phyloP scores from a whole-genome alignment of 2,113 vertebrate genomes.

The Oncorhynchus gorbuscha region DNA sequence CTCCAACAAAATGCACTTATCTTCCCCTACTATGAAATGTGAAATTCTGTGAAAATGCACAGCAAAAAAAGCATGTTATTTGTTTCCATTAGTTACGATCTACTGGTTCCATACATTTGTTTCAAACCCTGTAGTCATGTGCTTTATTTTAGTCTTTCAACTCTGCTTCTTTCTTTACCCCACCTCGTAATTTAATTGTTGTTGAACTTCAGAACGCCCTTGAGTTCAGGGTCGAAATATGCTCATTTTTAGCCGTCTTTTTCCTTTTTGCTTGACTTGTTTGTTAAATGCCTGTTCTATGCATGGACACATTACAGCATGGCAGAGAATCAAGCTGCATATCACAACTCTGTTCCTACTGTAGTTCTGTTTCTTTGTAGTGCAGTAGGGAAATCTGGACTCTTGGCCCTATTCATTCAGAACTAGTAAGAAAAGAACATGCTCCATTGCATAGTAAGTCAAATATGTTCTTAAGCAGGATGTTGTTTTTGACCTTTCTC shows the following conservation, averaged over 20 bases:
- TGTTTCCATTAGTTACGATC: background rate
- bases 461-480: no score
- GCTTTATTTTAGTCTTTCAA: background rate
- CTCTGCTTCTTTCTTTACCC: background rate
- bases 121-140: background rate
- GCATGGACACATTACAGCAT: background rate
- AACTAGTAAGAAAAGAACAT: no score
- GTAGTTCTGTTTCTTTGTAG: background rate
- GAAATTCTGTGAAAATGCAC: background rate
- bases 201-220: conserved; percentile 25
- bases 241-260: background rate
- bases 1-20: background rate
- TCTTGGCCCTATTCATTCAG: background rate
- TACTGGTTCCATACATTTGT: background rate
- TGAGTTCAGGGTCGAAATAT: conserved; percentile 1
- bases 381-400: background rate
- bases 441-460: no score
- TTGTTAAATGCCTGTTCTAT: background rate
- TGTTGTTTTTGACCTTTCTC: no score
- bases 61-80: background rate
- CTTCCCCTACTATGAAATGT: background rate
- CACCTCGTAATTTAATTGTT: background rate
- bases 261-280: background rate
- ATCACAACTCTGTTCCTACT: background rate
- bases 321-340: background rate